A percentile compares a stretch with the other conserved stretches of the same genome.
Conservation (phyloP, 2,113 vertebrate genomes). For the Podocnemis expansa region DNA sequence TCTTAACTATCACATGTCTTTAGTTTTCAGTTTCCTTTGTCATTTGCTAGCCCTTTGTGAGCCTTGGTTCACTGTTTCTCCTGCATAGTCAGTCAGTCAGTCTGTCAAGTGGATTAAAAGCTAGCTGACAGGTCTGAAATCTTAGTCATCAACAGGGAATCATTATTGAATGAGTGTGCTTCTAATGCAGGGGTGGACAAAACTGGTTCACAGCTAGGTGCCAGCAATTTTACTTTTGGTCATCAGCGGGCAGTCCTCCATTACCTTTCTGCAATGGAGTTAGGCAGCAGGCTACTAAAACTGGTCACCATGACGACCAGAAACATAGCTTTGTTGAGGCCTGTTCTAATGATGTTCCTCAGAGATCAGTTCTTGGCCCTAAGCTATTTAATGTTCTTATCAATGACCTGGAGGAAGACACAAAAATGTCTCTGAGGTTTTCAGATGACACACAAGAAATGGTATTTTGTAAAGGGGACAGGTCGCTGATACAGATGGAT, state of each 20-base stretch:
- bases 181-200: no score
- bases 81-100: no score
- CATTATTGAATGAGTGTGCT: neutral
- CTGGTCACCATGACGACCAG: no score
- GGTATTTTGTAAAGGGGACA: neutral
- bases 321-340: no score
- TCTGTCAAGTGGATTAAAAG: neutral
- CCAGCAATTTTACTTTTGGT: no score
- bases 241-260: no score
- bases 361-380: neutral
- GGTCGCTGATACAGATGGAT: neutral
- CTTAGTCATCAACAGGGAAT: neutral
- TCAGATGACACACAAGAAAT: neutral
- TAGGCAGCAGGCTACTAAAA: no score
- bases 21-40: neutral
- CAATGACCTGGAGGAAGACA: neutral
- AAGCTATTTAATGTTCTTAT: neutral
- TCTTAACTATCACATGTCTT: neutral
- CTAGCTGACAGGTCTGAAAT: neutral
- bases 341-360: neutral
- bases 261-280: no score
- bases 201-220: no score
- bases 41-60: neutral
- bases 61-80: no score
- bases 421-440: neutral